Percentiles rank a stretch among this genome's conserved stretches.
Evolutionary conservation across 2,888 invertebrate genomes (phyloP).

Genomic region (Chironomus riparius): DNA sequence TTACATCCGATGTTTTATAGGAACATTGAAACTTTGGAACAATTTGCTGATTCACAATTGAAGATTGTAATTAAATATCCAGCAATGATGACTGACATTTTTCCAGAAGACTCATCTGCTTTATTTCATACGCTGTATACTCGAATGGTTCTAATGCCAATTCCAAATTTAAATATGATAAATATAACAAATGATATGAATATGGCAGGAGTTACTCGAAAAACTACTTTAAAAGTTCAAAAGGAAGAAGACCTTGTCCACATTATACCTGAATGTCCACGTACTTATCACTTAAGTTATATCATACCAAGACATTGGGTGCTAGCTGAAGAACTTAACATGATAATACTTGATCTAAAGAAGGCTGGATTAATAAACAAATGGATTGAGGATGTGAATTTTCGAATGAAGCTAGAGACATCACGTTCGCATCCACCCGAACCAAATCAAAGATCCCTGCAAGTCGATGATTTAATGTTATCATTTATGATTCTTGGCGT

Average conservation of each 20-base stretch:
- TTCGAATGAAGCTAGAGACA: constrained; percentile 34
- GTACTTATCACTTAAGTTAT: constrained; percentile 39
- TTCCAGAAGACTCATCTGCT: constrained; percentile 36
- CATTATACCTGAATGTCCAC: constrained; percentile 41
- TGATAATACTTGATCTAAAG: constrained; percentile 35
- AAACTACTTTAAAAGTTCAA: constrained; percentile 34
- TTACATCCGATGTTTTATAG: constrained; percentile 40
- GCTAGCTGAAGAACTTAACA: constrained; percentile 35
- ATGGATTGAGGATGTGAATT: constrained; percentile 37
- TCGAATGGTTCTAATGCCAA: constrained; percentile 32
- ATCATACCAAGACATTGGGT: constrained; percentile 37
- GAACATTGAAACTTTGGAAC: constrained; percentile 39
- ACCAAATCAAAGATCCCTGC: constrained; percentile 36
- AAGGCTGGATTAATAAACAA: constrained; percentile 37
- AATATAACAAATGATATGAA: constrained; percentile 34
- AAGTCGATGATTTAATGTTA: constrained; percentile 38
- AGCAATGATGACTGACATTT: constrained; percentile 40
- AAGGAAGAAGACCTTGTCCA: constrained; percentile 35
- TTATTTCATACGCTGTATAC: constrained; percentile 35
- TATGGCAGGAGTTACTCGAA: constrained; percentile 37
- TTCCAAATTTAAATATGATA: not conserved
- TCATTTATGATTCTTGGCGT: constrained; percentile 37
- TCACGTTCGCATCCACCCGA: constrained; percentile 31
- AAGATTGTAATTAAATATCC: constrained; percentile 39
- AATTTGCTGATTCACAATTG: constrained; percentile 36